Percentiles rank a stretch among this genome's conserved stretches.
Evolutionary conservation across 2,113 vertebrate genomes (phyloP).

Genomic region (Coracopsis vasa): DNA sequence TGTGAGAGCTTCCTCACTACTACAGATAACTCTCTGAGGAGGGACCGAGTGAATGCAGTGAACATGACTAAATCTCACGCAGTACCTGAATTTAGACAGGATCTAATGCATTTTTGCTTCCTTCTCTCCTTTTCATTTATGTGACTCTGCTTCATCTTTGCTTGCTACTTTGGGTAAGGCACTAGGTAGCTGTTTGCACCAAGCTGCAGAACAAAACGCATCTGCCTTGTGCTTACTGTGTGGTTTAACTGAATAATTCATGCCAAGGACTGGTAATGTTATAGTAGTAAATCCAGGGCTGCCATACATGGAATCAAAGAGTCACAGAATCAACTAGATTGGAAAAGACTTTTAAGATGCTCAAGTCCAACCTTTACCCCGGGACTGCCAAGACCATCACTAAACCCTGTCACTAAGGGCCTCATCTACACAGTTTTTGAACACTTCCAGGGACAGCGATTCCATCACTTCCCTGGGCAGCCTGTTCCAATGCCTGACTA

Average conservation of each 20-base stretch:
- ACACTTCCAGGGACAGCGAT: neutral
- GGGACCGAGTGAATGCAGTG: rapidly evolving
- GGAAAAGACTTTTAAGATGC: neutral
- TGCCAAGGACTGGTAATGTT: neutral
- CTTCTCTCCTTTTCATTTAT: neutral
- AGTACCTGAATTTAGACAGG: neutral
- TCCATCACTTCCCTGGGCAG: neutral
- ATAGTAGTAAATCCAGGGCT: neutral
- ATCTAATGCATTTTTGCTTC: neutral
- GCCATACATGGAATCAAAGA: neutral
- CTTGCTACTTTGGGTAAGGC: neutral
- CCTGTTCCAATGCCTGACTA: neutral
- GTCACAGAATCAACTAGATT: neutral
- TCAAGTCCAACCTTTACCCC: neutral
- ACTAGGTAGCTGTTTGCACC: neutral
- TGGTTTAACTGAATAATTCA: neutral
- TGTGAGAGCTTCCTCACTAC: neutral
- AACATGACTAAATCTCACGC: rapidly evolving
- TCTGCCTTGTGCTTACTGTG: neutral
- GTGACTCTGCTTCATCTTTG: neutral
- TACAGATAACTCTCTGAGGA: neutral
- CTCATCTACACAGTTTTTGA: neutral
- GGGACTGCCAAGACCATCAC: neutral
- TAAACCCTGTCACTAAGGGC: neutral
- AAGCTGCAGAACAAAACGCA: rapidly evolving